A percentile compares a stretch with the other conserved stretches of the same genome.
These are phyloP conservation scores for Malachius bipustulatus DNA, from an alignment of 2,888 invertebrate species.

Conservation along the genomic window DNA sequence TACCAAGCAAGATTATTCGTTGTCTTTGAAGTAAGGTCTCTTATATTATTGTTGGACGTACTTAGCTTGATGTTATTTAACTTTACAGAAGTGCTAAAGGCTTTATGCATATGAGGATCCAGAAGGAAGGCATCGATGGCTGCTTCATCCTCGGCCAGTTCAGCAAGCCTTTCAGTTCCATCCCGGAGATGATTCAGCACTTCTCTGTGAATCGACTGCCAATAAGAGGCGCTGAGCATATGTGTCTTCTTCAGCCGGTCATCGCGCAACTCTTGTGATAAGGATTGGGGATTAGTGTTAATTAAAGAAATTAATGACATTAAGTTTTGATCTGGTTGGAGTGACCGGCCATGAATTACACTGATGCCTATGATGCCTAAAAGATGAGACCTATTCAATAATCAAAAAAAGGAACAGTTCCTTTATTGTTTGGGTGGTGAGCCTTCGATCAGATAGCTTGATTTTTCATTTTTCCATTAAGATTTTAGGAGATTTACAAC, in stretches of 20 bases:
- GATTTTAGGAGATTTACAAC: too few relatives aligned
- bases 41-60: constrained; percentile 7
- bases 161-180: constrained; percentile 81
- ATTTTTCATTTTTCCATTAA: too few relatives aligned
- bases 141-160: constrained; percentile 86
- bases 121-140: constrained; percentile 58
- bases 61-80: constrained; percentile 8
- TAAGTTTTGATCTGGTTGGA: too few relatives aligned
- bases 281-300: too few relatives aligned
- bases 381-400: too few relatives aligned
- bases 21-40: constrained; percentile 80
- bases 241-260: constrained; percentile 86
- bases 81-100: constrained; percentile 78
- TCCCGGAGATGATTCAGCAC: constrained; percentile 91
- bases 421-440: too few relatives aligned
- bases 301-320: too few relatives aligned
- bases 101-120: constrained; percentile 95
- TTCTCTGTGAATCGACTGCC: constrained; percentile 88
- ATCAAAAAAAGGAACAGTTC: too few relatives aligned
- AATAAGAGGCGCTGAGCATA: constrained; percentile 91
- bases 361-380: too few relatives aligned
- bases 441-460: too few relatives aligned
- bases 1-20: constrained; percentile 83
- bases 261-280: constrained; percentile 66
- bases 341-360: too few relatives aligned